Percentiles rank a stretch among this genome's conserved stretches.
phyloP scores from a whole-genome alignment of 2,113 vertebrate species.

The Propithecus coquereli region DNA sequence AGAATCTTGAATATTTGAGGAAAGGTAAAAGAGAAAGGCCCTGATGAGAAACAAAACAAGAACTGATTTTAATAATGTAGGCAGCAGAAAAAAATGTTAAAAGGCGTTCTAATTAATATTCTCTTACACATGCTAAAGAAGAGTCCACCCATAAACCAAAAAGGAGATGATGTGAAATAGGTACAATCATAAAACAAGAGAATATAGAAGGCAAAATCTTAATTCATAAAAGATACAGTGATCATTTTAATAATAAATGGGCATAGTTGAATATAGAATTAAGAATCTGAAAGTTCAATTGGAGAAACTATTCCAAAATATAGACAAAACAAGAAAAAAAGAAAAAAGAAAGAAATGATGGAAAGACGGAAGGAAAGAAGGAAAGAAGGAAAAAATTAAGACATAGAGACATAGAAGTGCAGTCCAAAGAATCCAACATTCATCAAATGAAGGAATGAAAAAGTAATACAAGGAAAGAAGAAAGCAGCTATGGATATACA shows the following conservation, averaged over 20 bases:
- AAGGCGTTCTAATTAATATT: background rate
- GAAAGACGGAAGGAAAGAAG: too few relatives aligned
- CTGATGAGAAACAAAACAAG: background rate
- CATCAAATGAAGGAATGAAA: background rate
- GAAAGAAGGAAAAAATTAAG: background rate
- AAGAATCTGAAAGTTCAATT: background rate
- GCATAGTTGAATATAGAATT: background rate
- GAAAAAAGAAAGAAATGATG: too few relatives aligned
- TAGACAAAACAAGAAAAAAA: background rate
- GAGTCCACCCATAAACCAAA: background rate
- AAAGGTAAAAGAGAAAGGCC: background rate
- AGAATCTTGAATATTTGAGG: background rate
- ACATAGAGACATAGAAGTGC: background rate
- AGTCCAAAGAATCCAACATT: background rate
- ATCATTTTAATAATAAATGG: background rate
- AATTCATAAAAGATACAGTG: background rate
- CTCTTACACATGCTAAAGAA: background rate
- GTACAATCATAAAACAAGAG: background rate
- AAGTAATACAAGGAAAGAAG: background rate
- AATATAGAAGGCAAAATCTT: background rate
- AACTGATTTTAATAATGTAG: background rate
- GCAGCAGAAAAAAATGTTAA: background rate
- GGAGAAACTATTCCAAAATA: background rate
- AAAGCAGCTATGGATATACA: background rate
- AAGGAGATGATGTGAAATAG: background rate